Evolutionary conservation across 2,888 invertebrate species (phyloP), one percentile per base, ranked within the genome.

Genomic region (Tridacna crocea): DNA sequence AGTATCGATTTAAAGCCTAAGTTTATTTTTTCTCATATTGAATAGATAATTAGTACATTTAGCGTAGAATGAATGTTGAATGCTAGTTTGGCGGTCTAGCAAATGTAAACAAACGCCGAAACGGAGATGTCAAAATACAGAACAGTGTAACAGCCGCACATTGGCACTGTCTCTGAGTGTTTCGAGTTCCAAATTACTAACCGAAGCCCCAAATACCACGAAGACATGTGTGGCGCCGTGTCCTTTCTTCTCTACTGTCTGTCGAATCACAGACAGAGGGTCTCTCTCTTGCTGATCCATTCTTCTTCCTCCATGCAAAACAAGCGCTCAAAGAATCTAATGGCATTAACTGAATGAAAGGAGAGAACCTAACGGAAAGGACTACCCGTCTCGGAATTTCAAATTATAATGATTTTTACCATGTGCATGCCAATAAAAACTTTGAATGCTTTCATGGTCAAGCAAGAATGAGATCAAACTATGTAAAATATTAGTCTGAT

Each of bases 131-230:
- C 51, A 70, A 70, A 70, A 70, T 51, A 48, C 47, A 47, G 70
- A 36, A 70, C 70, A 70, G 51, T 70, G 70, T 6, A 11, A 24
- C 12, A 22, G 47, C 13, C 11, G 48, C 13, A 70, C 11, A 24
- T 0, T n/a, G 2, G 3, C 22, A 26, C 12, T 61, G 70, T 70
- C 70, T 76, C 24, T 17, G 11, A 13, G 27, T 22, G 10, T 47
- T 17, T 46, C 26, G 11, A 0, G 15, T 8, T 15, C 17, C 36
- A 47, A 47, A 55, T 58, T 65, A 89, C 92, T 92, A 83, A 93
- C 93, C 73, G 93, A 93, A n/a, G 93, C 93, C 61, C 93, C 93
- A 74, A 93, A 84, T 60, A 93, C 90, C 2, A 93, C 91, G 82
- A 92, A 92, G 12, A 92, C 90, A 83, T 91, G 90, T 17, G 87